phyloP scores from a whole-genome alignment of 1,140 invertebrate genomes.

The Hestina assimilis region DNA sequence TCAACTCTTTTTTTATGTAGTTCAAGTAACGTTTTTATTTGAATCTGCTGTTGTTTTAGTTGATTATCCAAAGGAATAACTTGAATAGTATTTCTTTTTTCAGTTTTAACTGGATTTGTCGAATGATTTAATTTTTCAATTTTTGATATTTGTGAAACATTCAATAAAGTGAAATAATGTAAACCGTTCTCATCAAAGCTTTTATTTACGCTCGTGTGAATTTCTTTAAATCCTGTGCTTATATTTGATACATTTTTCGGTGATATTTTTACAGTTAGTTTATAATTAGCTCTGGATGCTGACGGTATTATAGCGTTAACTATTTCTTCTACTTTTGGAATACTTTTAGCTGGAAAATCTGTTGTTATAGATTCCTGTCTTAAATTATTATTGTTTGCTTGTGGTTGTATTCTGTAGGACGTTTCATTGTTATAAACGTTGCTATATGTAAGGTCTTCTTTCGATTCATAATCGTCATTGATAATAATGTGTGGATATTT shows the following conservation, averaged over 20 bases:
- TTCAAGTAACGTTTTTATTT: slow-evolving; percentile 17
- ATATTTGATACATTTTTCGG: slow-evolving; percentile 48
- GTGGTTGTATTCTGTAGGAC: slow-evolving; percentile 23
- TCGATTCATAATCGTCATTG: slow-evolving; percentile 40
- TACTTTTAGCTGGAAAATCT: slow-evolving; percentile 4
- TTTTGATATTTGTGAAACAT: slow-evolving; percentile 66
- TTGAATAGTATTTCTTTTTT: neutral
- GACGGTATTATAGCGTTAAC: slow-evolving; percentile 38
- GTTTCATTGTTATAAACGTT: slow-evolving; percentile 2
- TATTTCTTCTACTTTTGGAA: slow-evolving; percentile 42
- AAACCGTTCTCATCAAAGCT: slow-evolving; percentile 58
- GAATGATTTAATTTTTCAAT: slow-evolving; percentile 47
- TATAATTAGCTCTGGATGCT: slow-evolving; percentile 41
- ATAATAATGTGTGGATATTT: slow-evolving; percentile 69
- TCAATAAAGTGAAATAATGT: slow-evolving; percentile 51
- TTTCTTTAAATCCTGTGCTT: slow-evolving; percentile 57
- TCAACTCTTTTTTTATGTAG: slow-evolving; percentile 24
- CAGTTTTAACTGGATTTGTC: neutral
- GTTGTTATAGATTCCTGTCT: slow-evolving; percentile 3
- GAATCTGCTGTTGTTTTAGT: slow-evolving; percentile 2
- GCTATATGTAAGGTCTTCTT: slow-evolving; percentile 34
- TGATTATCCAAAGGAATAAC: neutral
- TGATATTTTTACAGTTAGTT: slow-evolving; percentile 55
- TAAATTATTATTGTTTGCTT: neutral
- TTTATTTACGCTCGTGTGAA: slow-evolving; percentile 65